Conservation (phyloP, 2,113 vertebrate species). For the Anarhynchus alexandrinus region DNA sequence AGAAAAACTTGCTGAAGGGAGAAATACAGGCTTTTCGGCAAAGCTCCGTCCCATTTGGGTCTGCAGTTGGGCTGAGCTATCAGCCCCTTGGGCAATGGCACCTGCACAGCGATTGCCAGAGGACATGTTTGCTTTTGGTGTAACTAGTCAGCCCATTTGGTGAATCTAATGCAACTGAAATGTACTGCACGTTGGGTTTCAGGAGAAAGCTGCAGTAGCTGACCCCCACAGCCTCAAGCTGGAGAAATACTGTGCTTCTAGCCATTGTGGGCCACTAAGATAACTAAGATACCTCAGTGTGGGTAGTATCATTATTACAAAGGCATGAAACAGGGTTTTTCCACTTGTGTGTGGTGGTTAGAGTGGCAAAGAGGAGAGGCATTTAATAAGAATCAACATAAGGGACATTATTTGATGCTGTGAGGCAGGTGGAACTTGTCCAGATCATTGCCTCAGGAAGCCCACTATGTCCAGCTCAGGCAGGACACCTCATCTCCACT, state of each 20-base stretch:
- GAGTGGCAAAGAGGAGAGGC: neutral
- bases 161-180: neutral
- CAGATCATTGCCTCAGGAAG: neutral
- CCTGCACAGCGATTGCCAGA: neutral
- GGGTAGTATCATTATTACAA: neutral
- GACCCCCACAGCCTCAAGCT: neutral
- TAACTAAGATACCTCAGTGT: rapidly evolving
- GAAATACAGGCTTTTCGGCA: neutral
- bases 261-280: neutral
- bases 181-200: neutral
- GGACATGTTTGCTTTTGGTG: neutral
- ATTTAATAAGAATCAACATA: neutral
- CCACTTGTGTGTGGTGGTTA: neutral
- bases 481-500: neutral
- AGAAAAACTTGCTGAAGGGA: neutral
- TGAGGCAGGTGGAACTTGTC: neutral
- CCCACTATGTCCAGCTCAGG: neutral
- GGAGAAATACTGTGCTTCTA: neutral
- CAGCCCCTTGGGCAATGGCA: neutral
- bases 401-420: neutral
- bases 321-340: neutral
- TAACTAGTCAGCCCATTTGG: neutral
- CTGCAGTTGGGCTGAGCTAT: neutral
- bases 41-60: neutral
- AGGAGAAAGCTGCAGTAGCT: neutral